phyloP scores from a whole-genome alignment of 2,888 invertebrate species.

The Abrostola triplasia region DNA sequence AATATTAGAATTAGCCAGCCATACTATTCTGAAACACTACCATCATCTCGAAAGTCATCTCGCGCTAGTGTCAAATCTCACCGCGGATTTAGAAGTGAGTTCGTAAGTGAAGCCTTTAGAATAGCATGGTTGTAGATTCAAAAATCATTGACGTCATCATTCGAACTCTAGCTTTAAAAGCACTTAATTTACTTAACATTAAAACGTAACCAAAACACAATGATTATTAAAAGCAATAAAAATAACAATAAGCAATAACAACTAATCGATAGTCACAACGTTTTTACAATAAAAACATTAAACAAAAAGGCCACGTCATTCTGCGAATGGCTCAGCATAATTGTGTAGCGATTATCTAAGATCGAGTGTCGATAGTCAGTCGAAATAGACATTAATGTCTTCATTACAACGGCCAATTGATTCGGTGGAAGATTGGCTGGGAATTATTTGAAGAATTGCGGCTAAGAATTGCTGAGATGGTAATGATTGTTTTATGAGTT shows the following conservation, averaged over 20 bases:
- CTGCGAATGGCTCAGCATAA: constrained; percentile 62
- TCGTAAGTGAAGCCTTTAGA: no score
- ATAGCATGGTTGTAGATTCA: no score
- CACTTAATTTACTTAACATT: no score
- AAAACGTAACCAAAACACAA: no score
- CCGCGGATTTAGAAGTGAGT: no score
- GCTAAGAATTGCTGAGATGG: constrained; percentile 16
- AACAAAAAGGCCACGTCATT: constrained; percentile 53
- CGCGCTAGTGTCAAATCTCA: no score
- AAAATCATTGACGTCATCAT: no score
- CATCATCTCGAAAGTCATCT: no score
- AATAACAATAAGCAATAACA: constrained; percentile 40
- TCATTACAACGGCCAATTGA: constrained; percentile 81
- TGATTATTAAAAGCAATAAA: constrained; percentile 7
- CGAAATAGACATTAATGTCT: constrained; percentile 78
- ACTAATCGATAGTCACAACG: constrained; percentile 41
- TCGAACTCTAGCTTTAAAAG: no score
- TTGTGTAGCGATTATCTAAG: constrained; percentile 74
- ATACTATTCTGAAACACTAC: no score
- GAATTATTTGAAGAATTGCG: constrained; percentile 47
- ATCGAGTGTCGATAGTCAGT: constrained; percentile 71
- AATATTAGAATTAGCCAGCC: no score
- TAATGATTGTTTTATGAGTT: constrained; percentile 22
- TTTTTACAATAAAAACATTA: constrained; percentile 38
- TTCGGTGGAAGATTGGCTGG: constrained; percentile 58